Conservation (phyloP, 1,140 invertebrate species). For the Micrasema minimum region DNA sequence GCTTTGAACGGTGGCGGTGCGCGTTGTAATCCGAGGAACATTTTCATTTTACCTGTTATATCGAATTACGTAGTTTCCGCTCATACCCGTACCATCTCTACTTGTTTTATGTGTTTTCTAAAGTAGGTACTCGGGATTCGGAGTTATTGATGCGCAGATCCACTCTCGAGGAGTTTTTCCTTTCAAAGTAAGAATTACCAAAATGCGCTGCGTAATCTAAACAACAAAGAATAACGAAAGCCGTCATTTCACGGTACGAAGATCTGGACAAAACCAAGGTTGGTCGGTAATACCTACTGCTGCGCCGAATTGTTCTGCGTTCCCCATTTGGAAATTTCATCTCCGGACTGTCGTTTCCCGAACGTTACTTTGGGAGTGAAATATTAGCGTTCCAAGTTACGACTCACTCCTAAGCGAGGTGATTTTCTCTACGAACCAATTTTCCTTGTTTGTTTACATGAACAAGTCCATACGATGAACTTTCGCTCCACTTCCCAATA, state of each 20-base stretch:
- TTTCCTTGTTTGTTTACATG: not conserved
- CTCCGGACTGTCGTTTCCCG: slow-evolving; percentile 17
- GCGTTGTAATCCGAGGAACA: too few species aligned
- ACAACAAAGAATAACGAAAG: slow-evolving; percentile 25
- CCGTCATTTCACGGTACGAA: slow-evolving; percentile 14
- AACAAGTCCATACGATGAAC: too few species aligned
- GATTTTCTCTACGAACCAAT: not conserved
- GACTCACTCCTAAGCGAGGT: not conserved
- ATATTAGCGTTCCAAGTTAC: not conserved
- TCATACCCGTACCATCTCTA: not conserved
- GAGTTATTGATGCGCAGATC: slow-evolving; percentile 29
- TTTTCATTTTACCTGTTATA: not conserved
- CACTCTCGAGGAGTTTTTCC: slow-evolving; percentile 19
- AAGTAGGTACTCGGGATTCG: not conserved
- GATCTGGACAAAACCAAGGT: slow-evolving; percentile 20
- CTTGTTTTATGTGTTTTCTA: not conserved
- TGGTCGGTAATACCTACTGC: slow-evolving; percentile 18
- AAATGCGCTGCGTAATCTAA: slow-evolving; percentile 14
- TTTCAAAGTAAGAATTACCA: slow-evolving; percentile 13
- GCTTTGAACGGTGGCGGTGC: too few species aligned
- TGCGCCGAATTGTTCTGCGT: slow-evolving; percentile 4
- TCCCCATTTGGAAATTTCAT: slow-evolving; percentile 23
- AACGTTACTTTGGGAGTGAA: not conserved
- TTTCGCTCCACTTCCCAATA: too few species aligned
- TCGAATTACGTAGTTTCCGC: slow-evolving; percentile 27